These are phyloP conservation scores for Perizoma affinitatum DNA, from an alignment of 2,888 invertebrate genomes.

Conservation along the genomic window DNA sequence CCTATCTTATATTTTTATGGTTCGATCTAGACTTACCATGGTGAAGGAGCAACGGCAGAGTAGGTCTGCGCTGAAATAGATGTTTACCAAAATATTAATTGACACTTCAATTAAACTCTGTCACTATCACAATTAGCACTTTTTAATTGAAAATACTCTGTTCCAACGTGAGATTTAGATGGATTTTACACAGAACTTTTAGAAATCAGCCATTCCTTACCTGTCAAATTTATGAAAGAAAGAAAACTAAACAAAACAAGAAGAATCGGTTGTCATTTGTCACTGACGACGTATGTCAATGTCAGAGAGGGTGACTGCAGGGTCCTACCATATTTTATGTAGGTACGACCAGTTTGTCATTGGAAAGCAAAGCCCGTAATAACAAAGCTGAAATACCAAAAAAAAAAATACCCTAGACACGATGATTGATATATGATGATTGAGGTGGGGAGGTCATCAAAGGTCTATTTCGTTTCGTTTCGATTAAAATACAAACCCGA, in stretches of 20 bases:
- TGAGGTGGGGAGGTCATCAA: no score
- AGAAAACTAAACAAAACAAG: conserved; percentile 3
- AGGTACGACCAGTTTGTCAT: no score
- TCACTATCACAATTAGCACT: conserved; percentile 11
- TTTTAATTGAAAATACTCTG: not conserved
- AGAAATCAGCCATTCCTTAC: conserved; percentile 46
- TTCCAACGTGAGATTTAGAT: conserved; percentile 14
- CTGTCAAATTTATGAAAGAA: conserved; percentile 63
- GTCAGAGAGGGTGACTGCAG: not conserved
- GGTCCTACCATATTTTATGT: no score
- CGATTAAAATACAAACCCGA: no score
- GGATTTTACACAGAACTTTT: conserved; percentile 42
- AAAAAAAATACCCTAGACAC: no score
- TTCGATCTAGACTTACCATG: conserved; percentile 52
- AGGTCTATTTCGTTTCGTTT: no score
- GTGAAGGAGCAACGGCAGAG: conserved; percentile 44
- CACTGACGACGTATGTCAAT: no score
- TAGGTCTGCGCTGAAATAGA: conserved; percentile 53
- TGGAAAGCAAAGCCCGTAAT: no score
- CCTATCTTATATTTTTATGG: no score
- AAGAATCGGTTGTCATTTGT: not conserved
- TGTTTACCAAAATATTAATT: conserved; percentile 38
- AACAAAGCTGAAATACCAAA: no score
- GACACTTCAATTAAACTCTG: conserved; percentile 1
- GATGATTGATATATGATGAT: no score